Evolutionary conservation across 1,140 invertebrate species (phyloP), one percentile per base, ranked within the genome.

Genomic region (Lasioglossum albipes): DNA sequence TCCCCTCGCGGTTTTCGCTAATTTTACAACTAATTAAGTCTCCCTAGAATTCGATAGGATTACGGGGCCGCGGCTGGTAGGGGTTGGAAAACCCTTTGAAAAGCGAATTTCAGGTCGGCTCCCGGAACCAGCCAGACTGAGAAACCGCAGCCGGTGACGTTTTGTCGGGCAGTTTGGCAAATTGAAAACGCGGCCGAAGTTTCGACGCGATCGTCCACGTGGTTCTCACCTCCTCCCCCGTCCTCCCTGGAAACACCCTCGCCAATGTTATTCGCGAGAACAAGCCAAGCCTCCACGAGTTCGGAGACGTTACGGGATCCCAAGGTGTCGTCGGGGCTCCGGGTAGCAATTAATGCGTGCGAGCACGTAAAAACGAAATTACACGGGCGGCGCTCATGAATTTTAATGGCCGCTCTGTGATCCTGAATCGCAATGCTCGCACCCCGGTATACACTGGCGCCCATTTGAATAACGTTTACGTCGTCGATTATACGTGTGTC

Each of bases 11-110:
- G 86, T 87, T 87, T 85, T 62, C 81, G 65, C 80, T 83, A 87
- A 88, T 88, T 88, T 88, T 75, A 57, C 85, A 82, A 87, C 84
- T 88, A 87, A 88, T 88, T 84, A 87, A 85, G 82, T 87, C 77
- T 69, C 79, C 67, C 75, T 82, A 61, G 59, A 82, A 83, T 76
- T 85, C 84, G 45, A 61, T 74, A 36, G 73, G 73, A 83, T 81
- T 75, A 54, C 31, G 49, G 67, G 65, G 20, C 16, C 59, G 42
- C 4, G 20, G 7, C 10, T 7, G 65, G 2, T 10, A 7, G 42
- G 12, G n/a, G 12, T 12, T 7, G n/a, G 41, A 10, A 22, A 67
- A 22, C 68, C 84, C 69, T 84, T 85, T 85, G 84, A 84, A 81
- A 84, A 62, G 42, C 64, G 73, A 75, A 69, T 84, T 82, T 77